These are phyloP conservation scores for Sesia apiformis DNA, from an alignment of 2,888 invertebrate genomes.

Conservation along the genomic window DNA sequence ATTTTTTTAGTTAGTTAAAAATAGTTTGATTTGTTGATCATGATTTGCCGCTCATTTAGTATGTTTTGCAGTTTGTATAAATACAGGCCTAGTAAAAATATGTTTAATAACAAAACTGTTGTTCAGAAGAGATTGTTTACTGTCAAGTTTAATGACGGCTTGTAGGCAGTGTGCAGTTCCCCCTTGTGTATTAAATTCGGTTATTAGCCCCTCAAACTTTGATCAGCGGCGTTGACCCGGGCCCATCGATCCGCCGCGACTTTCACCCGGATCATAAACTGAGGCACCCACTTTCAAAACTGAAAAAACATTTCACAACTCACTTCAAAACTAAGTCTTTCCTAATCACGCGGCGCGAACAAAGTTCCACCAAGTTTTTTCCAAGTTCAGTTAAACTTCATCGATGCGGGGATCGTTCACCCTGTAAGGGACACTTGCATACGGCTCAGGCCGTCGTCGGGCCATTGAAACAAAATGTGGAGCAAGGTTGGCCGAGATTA, in stretches of 20 bases:
- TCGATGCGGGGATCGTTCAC: conserved; percentile 72
- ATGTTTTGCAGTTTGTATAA: no score
- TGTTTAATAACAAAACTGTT: not conserved
- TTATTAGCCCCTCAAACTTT: conserved; percentile 68
- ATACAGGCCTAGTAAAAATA: no score
- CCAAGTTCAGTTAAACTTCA: conserved; percentile 70
- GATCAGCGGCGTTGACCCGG: conserved; percentile 62
- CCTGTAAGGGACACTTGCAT: conserved; percentile 72
- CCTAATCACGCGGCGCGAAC: conserved; percentile 72
- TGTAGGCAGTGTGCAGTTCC: conserved; percentile 20
- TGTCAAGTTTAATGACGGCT: conserved; percentile 2
- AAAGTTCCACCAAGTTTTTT: conserved; percentile 67
- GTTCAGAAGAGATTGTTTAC: conserved; percentile 32
- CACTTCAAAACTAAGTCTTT: conserved; percentile 72
- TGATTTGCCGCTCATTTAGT: no score
- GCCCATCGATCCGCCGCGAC: conserved; percentile 66
- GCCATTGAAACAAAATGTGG: conserved; percentile 69
- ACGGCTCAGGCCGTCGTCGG: conserved; percentile 46
- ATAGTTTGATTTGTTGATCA: no score
- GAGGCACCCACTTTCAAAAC: conserved; percentile 73
- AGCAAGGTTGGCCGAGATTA: conserved; percentile 70
- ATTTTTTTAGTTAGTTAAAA: no score
- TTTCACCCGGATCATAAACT: conserved; percentile 74
- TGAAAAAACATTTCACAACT: conserved; percentile 68
- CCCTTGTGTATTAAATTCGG: conserved; percentile 62